Conservation (phyloP, 2,113 vertebrate species). For the Plecturocebus donacophilus region DNA sequence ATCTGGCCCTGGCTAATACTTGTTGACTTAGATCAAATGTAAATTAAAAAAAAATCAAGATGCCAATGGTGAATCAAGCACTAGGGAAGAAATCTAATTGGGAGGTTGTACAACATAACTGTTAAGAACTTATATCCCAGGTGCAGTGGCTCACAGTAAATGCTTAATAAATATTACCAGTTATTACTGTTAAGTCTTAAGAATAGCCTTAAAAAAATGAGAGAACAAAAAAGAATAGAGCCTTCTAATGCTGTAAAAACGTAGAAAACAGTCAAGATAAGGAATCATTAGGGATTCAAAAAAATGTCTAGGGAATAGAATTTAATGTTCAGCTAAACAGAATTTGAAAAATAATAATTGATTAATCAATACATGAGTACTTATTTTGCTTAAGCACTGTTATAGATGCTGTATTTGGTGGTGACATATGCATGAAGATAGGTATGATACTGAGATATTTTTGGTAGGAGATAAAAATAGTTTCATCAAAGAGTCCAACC, state of each 20-base stretch:
- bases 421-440: background rate
- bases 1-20: background rate
- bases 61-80: background rate
- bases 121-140: background rate
- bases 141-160: background rate
- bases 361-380: background rate
- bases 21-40: background rate
- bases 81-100: background rate
- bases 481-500: background rate
- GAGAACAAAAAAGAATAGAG: background rate
- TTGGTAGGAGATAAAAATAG: background rate
- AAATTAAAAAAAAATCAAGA: background rate
- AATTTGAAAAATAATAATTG: background rate
- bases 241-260: background rate
- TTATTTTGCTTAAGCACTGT: background rate
- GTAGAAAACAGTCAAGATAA: background rate
- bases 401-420: background rate
- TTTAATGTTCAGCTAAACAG: background rate
- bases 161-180: background rate
- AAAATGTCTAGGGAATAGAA: background rate
- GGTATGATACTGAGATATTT: background rate
- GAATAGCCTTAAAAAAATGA: background rate
- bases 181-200: background rate
- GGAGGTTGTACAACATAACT: background rate
- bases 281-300: background rate